Conservation (phyloP, 2,113 vertebrate species). For the Microtus montanus region DNA sequence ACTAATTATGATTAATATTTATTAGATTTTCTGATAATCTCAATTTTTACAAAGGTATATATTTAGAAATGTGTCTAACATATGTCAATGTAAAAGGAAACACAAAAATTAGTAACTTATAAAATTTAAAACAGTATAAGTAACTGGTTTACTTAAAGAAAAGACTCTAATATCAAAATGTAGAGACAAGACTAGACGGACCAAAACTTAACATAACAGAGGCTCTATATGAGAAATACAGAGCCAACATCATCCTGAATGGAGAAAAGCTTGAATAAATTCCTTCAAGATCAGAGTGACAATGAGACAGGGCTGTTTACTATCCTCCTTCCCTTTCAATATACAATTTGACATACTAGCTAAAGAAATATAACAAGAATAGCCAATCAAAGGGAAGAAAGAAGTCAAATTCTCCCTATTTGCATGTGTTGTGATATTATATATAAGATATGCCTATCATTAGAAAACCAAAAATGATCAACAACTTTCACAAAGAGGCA, state of each 20-base stretch:
- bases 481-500: neutral
- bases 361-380: neutral
- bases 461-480: neutral
- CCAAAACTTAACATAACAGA: neutral
- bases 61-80: neutral
- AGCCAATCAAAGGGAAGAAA: neutral
- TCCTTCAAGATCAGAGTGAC: neutral
- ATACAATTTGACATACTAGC: neutral
- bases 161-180: neutral
- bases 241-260: neutral
- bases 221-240: neutral
- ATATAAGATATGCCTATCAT: neutral
- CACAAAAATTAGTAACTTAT: neutral
- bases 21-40: neutral
- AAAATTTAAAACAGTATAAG: neutral
- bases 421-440: neutral
- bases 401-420: neutral
- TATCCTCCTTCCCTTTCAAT: too few species aligned
- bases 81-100: neutral
- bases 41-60: neutral
- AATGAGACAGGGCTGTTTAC: neutral
- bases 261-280: neutral
- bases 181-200: neutral
- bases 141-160: neutral
- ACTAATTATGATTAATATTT: neutral